These are phyloP conservation scores for Galeopsomyia nigrocyanea DNA, from an alignment of 2,888 invertebrate species.

Conservation along the genomic window DNA sequence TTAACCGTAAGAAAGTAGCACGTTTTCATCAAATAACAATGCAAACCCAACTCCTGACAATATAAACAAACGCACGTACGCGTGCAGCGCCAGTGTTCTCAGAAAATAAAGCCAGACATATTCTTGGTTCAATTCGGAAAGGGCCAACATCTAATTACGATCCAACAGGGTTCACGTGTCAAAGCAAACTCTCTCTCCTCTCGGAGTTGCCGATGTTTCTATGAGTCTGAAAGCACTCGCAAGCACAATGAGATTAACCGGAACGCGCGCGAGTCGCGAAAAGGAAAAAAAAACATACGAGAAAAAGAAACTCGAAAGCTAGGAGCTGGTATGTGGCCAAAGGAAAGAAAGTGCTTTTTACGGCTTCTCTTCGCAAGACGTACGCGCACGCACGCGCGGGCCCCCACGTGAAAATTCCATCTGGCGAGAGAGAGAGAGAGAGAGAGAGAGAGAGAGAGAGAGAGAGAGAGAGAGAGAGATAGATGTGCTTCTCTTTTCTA, in stretches of 20 bases:
- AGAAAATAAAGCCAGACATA: no score
- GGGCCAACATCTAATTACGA: constrained; percentile 32
- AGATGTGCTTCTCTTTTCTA: background rate
- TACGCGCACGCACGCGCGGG: background rate
- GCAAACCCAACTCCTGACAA: no score
- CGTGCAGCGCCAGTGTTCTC: no score
- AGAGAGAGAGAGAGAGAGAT: background rate
- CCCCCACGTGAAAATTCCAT: constrained; percentile 14
- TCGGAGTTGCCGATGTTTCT: constrained; percentile 38
- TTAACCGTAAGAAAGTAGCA: no score
- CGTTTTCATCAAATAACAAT: no score
- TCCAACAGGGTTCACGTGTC: constrained; percentile 27
- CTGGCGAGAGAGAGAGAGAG: constrained; percentile 2
- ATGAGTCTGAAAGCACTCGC: constrained; percentile 31
- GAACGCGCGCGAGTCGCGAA: constrained; percentile 20
- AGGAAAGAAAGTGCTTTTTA: constrained; percentile 34
- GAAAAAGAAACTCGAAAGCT: background rate
- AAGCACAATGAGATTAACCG: constrained; percentile 41
- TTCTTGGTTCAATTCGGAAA: constrained; percentile 6
- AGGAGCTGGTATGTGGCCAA: constrained; percentile 15
- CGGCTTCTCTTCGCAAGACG: constrained; percentile 27
- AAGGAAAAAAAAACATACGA: constrained; percentile 4
- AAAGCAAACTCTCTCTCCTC: constrained; percentile 23
- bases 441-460: background rate
- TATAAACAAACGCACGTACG: no score